Evolutionary conservation across 2,797 vertebrate genomes (phyloP), one percentile per base, ranked within the genome.

Genomic region (Karalla daura): DNA sequence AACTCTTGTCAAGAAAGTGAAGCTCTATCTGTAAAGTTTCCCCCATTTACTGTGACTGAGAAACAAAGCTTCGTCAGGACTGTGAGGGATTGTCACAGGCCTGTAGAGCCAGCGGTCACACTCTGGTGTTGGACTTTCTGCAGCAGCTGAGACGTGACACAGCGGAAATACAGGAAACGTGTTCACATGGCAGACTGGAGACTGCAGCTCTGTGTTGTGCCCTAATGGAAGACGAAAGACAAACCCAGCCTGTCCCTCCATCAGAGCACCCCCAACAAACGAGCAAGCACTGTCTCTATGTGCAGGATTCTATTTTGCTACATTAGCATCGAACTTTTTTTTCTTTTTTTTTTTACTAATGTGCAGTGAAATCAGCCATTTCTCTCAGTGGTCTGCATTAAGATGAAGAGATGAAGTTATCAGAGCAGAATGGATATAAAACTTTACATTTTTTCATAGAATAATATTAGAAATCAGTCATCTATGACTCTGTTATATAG

Each of bases 301-400:
- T 30, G 44, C 63, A 68, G 83, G 90, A 83, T 65, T 80, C 83
- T 90, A 88, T 85, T 94, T 92, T 94, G 93, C 94, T 93, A 94
- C 88, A 91, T 94, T 94, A 94, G 93, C 93, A 94, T 91, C 74
- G 44, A 82, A 70, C 68, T 7, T 30, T 37, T 49, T 75, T 56
- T 68, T 37, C 14, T 8, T 44, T 64, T 69, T 28, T 74, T 73
- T 83, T 84, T 15, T 68, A 85, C 83, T 86, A 80, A 86, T 82
- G 80, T 75, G 58, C 84, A 86, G 88, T 63, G 67, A 87, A 75
- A 81, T 76, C 78, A 78, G 58, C 37, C 73, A 68, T 80, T 85
- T 75, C 75, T 80, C 56, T 40, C 61, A 30, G 52, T n/a, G 61
- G 74, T 79, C 59, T 58, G 46, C 75, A 76, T 76, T 47, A 71